phyloP scores from a whole-genome alignment of 2,113 vertebrate genomes.

The Rhynchopsitta pachyrhyncha region DNA sequence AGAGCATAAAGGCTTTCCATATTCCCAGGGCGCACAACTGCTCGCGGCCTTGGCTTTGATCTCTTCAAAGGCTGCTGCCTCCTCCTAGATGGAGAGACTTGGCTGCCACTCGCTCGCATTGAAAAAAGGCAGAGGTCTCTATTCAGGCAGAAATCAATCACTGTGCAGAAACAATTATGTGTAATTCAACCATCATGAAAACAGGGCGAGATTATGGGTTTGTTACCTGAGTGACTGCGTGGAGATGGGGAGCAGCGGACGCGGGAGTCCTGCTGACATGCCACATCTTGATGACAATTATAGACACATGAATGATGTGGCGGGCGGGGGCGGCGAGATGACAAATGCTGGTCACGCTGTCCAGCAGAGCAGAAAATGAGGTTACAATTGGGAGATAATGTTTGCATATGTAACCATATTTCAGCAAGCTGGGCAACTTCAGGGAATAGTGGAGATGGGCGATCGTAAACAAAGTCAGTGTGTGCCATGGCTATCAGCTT shows the following conservation, averaged over 20 bases:
- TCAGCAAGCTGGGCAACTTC: conserved; percentile 79
- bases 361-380: conserved; percentile 98
- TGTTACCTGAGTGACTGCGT: conserved; percentile 94
- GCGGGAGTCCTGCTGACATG: conserved; percentile 85
- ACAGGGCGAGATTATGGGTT: conserved; percentile 93
- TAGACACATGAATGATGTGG: conserved; percentile 80
- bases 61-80: conserved; percentile 99
- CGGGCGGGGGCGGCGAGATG: conserved; percentile 77
- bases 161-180: conserved; percentile 95
- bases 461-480: not conserved
- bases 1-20: conserved; percentile 98
- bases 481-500: not conserved
- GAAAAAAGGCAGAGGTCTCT: conserved; percentile 89
- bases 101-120: conserved; percentile 92
- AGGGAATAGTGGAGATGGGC: conserved; percentile 56
- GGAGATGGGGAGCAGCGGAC: conserved; percentile 74
- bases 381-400: conserved; percentile 96
- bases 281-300: conserved; percentile 83
- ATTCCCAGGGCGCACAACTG: conserved; percentile 99
- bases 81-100: conserved; percentile 98
- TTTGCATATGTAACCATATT: conserved; percentile 97
- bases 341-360: conserved; percentile 88
- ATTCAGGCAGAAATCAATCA: conserved; percentile 99
- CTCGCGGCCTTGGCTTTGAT: conserved; percentile 99
- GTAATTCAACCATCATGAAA: conserved; percentile 94